phyloP scores from a whole-genome alignment of 2,797 vertebrate species.

The Sebastes vulpes region DNA sequence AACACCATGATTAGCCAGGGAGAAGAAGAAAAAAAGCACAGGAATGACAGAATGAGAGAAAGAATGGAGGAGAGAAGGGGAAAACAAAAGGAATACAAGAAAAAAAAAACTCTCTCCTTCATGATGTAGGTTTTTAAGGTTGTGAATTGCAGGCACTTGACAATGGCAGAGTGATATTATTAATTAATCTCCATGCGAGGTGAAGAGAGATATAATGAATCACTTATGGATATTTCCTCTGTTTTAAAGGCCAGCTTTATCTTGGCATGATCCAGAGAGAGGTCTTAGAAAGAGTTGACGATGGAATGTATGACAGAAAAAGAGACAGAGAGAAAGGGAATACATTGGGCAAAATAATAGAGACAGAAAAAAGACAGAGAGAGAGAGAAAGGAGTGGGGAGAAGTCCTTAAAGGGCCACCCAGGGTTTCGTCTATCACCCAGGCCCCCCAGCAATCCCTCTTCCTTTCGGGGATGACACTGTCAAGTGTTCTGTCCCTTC shows the following conservation, averaged over 20 bases:
- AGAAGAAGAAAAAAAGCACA: constrained; percentile 84
- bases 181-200: constrained; percentile 83
- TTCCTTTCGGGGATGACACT: constrained; percentile 84
- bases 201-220: constrained; percentile 79
- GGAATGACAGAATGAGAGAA: constrained; percentile 76
- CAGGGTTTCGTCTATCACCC: constrained; percentile 79
- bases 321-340: constrained; percentile 42
- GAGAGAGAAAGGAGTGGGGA: constrained; percentile 51
- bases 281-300: constrained; percentile 44
- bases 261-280: constrained; percentile 61
- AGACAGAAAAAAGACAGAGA: constrained; percentile 55
- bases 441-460: constrained; percentile 78
- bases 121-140: constrained; percentile 74
- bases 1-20: constrained; percentile 93
- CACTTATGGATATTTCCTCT: constrained; percentile 77
- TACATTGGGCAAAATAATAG: constrained; percentile 56
- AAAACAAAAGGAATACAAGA: constrained; percentile 77
- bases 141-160: constrained; percentile 78
- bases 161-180: constrained; percentile 77
- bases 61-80: constrained; percentile 71
- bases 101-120: constrained; percentile 48
- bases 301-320: constrained; percentile 62
- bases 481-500: constrained; percentile 81
- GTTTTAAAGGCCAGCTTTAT: constrained; percentile 67
- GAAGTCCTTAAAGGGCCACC: constrained; percentile 77